Evolutionary conservation across 2,797 vertebrate species (phyloP).

Genomic region (Picus viridis): DNA sequence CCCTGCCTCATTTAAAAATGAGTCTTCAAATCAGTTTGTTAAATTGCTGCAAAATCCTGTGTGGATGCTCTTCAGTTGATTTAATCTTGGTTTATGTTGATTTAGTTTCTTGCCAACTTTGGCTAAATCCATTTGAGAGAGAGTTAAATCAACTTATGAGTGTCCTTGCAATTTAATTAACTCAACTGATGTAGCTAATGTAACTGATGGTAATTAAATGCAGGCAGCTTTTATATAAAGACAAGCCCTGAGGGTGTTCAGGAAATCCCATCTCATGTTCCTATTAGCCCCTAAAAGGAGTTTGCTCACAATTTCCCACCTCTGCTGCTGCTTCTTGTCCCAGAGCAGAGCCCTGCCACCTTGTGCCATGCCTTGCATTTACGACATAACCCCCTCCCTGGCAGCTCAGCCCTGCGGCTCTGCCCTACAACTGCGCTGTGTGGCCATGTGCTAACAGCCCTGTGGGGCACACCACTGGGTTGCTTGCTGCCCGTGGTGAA

Average conservation of each 20-base stretch:
- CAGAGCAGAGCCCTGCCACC: neutral
- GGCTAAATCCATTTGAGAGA: slow-evolving; percentile 61
- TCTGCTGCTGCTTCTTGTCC: neutral
- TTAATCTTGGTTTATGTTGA: slow-evolving; percentile 65
- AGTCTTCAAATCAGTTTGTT: slow-evolving; percentile 21
- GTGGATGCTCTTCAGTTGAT: slow-evolving; percentile 58
- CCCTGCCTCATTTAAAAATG: neutral
- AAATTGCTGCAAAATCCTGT: slow-evolving; percentile 35
- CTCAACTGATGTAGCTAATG: slow-evolving; percentile 64
- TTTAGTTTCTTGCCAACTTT: slow-evolving; percentile 62
- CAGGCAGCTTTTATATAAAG: slow-evolving; percentile 57
- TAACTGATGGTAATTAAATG: slow-evolving; percentile 66
- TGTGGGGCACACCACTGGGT: neutral
- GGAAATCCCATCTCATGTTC: slow-evolving; percentile 61
- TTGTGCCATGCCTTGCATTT: neutral
- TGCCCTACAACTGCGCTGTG: neutral
- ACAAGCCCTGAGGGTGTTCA: slow-evolving; percentile 48
- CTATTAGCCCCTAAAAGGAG: slow-evolving; percentile 11
- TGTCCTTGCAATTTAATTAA: slow-evolving; percentile 74
- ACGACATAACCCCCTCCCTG: rapidly evolving
- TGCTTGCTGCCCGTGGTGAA: neutral
- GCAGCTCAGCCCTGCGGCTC: neutral
- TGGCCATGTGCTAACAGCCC: neutral
- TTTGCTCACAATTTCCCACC: neutral
- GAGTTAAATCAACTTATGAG: slow-evolving; percentile 67